Evolutionary conservation across 2,888 invertebrate species (phyloP), one percentile per base, ranked within the genome.

Genomic region (Drosophila siamana): DNA sequence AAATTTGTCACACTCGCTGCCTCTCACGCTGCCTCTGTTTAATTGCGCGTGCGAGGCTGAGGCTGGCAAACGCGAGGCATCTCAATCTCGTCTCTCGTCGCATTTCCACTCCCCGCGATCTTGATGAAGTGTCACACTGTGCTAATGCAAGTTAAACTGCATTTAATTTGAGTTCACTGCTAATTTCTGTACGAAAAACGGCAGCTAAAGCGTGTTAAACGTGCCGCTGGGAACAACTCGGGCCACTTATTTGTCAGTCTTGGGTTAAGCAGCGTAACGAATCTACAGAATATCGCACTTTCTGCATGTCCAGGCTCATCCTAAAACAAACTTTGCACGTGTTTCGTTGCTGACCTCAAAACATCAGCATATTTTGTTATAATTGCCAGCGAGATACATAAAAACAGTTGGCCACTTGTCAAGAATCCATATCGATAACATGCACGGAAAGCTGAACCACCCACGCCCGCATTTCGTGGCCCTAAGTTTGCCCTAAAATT

Each of bases 61-160:
- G n/a, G n/a, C n/a, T n/a, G n/a, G n/a, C n/a, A 70, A 82, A 71
- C 76, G 68, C 46, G 28, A n/a, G n/a, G n/a, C n/a, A n/a, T n/a
- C n/a, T n/a, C n/a, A n/a, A n/a, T n/a, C n/a, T n/a, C n/a, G n/a
- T n/a, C n/a, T n/a, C n/a, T n/a, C n/a, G n/a, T n/a, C n/a, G n/a
- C n/a, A n/a, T n/a, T n/a, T n/a, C n/a, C n/a, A n/a, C n/a, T n/a
- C n/a, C n/a, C n/a, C n/a, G n/a, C n/a, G n/a, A n/a, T n/a, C n/a
- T n/a, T n/a, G n/a, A n/a, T n/a, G n/a, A 85, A 85, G 86, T 90
- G 86, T 80, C 89, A 80, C 80, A 78, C 84, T 76, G 77, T 75
- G 75, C 80, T 89, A 89, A 89, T 88, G 86, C 73, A 75, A 89
- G 88, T 85, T 90, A 86, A 89, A 89, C 86, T 86, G 83, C 90